Percentiles rank a stretch among this genome's conserved stretches.
These are phyloP conservation scores for Notodonta ziczac DNA, from an alignment of 2,888 invertebrate genomes.

Conservation along the genomic window DNA sequence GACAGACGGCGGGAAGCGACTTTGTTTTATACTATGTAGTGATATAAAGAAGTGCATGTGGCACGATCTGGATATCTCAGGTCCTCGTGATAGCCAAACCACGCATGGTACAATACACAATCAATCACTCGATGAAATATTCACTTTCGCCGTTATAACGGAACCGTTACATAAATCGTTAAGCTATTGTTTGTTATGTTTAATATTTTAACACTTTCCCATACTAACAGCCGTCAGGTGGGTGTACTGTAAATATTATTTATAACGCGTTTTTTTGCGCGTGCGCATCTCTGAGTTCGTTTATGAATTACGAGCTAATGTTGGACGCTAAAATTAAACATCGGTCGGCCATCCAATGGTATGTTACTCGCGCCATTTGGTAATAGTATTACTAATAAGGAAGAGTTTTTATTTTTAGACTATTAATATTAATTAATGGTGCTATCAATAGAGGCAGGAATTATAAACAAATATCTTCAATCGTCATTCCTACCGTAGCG, in stretches of 20 bases:
- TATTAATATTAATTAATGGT: no score
- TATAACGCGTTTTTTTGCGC: slow-evolving; percentile 21
- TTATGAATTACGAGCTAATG: slow-evolving; percentile 29
- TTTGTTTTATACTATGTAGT: no score
- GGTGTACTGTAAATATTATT: slow-evolving; percentile 30
- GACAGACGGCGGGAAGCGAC: no score
- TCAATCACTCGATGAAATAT: slow-evolving; percentile 27
- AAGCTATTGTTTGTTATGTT: slow-evolving; percentile 27
- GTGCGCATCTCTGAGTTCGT: slow-evolving; percentile 24
- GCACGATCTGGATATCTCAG: no score
- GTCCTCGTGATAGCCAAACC: no score
- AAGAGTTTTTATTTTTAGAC: no score
- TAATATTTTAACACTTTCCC: slow-evolving; percentile 35
- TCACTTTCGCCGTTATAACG: slow-evolving; percentile 28
- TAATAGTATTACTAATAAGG: no score
- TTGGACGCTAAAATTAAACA: slow-evolving; percentile 17
- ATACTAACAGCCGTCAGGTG: slow-evolving; percentile 30
- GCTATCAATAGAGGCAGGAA: no score
- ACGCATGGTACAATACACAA: neutral
- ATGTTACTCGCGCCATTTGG: neutral
- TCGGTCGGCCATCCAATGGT: neutral
- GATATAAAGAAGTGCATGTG: no score
- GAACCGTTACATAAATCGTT: slow-evolving; percentile 28
- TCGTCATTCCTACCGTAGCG: no score
- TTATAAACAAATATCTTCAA: no score